A percentile compares a stretch with the other conserved stretches of the same genome.
Evolutionary conservation across 2,797 vertebrate species (phyloP).

Genomic region (Lutjanus campechanus): DNA sequence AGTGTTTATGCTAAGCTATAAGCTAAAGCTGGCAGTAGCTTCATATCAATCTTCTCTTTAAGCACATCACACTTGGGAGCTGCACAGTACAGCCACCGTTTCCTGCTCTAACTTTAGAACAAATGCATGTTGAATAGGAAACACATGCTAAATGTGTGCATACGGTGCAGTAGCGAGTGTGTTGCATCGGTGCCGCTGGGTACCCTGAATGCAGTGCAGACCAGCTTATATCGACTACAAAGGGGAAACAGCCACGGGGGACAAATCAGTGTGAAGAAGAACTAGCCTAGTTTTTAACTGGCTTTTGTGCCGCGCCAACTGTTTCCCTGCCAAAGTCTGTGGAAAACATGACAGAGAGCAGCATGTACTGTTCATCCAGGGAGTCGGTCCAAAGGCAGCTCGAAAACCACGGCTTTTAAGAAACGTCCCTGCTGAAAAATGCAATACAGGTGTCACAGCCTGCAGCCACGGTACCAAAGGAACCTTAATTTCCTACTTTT

Average conservation of each 20-base stretch:
- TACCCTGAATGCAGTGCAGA: not conserved
- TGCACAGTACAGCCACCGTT: not conserved
- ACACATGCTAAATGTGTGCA: constrained; percentile 17
- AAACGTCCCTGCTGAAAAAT: constrained; percentile 13
- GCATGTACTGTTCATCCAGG: constrained; percentile 29
- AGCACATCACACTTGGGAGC: not conserved
- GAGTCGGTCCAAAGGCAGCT: constrained; percentile 23
- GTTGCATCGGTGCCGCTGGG: not conserved
- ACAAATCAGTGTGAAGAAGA: constrained; percentile 40
- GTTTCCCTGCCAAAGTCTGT: constrained; percentile 53
- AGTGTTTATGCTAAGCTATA: not conserved
- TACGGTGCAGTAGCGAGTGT: not conserved
- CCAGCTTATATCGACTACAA: constrained; percentile 26
- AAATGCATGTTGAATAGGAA: not conserved
- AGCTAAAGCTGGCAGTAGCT: not conserved
- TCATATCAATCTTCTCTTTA: not conserved
- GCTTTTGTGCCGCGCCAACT: constrained; percentile 51
- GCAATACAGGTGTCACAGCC: constrained; percentile 27
- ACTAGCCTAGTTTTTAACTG: constrained; percentile 39
- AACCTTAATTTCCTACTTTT: constrained; percentile 19
- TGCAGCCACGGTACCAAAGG: constrained; percentile 14
- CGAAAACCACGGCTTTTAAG: constrained; percentile 13
- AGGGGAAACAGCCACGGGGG: constrained; percentile 20
- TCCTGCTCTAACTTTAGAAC: not conserved
- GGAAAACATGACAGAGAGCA: constrained; percentile 40